Conservation (phyloP, 2,113 vertebrate genomes). For the Ceyx margarethae region DNA sequence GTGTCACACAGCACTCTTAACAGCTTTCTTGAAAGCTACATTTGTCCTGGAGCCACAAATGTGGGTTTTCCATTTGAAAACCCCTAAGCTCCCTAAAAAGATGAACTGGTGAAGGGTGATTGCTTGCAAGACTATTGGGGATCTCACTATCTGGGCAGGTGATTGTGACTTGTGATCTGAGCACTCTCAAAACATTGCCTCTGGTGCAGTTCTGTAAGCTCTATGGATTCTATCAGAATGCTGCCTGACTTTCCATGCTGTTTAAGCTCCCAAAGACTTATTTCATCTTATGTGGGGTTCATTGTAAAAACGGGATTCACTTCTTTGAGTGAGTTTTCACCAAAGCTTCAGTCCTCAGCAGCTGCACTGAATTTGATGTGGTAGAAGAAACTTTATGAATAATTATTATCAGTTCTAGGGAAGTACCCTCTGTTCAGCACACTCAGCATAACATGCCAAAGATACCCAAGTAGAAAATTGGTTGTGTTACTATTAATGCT, state of each 20-base stretch:
- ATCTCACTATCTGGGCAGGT: not conserved
- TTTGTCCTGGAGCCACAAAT: not conserved
- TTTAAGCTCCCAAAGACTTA: not conserved
- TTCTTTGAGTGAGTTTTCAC: not conserved
- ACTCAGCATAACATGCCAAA: not conserved
- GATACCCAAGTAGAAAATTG: slow-evolving; percentile 38
- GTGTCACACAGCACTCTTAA: not conserved
- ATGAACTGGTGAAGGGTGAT: not conserved
- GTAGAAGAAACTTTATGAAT: slow-evolving; percentile 7
- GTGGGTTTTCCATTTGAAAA: not conserved
- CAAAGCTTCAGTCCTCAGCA: not conserved
- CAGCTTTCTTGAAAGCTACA: not conserved
- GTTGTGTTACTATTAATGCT: not conserved
- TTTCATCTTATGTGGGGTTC: not conserved
- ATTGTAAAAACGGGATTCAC: not conserved
- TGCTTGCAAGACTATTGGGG: fast-evolving
- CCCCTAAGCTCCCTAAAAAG: not conserved
- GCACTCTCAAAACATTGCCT: not conserved
- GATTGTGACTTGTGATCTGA: not conserved
- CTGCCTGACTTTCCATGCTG: not conserved
- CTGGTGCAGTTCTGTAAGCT: not conserved
- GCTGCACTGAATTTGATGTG: not conserved
- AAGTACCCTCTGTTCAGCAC: not conserved
- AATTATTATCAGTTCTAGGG: not conserved
- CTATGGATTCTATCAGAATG: fast-evolving